A percentile compares a stretch with the other conserved stretches of the same genome.
Conservation (phyloP, 2,797 vertebrate species). For the Dermochelys coriacea region DNA sequence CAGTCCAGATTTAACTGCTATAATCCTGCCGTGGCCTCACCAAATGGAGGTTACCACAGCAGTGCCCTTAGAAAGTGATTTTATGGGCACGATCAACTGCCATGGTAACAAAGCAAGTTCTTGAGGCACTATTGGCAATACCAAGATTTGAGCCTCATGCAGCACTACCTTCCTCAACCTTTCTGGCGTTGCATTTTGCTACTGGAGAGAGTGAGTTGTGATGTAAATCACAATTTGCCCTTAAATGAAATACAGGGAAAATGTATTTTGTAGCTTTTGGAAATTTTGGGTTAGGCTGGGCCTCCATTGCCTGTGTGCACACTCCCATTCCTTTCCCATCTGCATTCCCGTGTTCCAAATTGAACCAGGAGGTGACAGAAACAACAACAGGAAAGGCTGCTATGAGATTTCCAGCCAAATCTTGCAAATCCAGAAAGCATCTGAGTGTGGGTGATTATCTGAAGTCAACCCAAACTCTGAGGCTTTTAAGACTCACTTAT, state of each 20-base stretch:
- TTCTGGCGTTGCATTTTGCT: neutral
- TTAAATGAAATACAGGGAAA: neutral
- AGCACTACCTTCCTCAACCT: neutral
- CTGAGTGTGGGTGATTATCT: slow-evolving; percentile 21
- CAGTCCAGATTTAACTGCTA: neutral
- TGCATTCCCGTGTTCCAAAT: slow-evolving; percentile 23
- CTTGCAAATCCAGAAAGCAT: slow-evolving; percentile 26
- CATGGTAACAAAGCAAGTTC: neutral
- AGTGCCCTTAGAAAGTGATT: neutral
- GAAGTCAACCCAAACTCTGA: neutral
- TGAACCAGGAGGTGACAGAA: slow-evolving; percentile 60
- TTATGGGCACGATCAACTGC: neutral
- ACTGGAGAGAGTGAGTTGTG: neutral
- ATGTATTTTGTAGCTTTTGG: neutral
- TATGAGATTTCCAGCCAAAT: slow-evolving; percentile 49
- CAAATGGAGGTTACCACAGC: neutral
- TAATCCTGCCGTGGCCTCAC: neutral
- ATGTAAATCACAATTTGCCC: neutral
- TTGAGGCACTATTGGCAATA: neutral
- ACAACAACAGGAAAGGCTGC: slow-evolving; percentile 72
- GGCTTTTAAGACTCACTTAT: neutral
- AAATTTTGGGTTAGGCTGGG: neutral
- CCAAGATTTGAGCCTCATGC: neutral
- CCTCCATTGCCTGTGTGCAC: neutral
- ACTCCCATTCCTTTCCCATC: slow-evolving; percentile 48